These are phyloP conservation scores for Moxostoma hubbsi DNA, from an alignment of 2,797 vertebrate species.

Conservation along the genomic window DNA sequence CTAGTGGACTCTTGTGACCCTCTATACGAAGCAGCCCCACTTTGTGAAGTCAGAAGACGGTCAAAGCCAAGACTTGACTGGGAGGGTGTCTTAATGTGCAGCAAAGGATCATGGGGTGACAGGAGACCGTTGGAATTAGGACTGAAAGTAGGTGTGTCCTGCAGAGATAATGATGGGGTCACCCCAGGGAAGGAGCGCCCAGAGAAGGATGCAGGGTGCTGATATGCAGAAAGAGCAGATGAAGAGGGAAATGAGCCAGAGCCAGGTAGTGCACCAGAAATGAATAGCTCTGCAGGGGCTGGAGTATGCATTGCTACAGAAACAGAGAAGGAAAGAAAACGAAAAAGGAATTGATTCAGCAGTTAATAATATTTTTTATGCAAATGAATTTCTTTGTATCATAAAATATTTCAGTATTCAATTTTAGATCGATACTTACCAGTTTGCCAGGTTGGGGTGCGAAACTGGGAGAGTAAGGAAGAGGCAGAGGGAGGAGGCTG, in stretches of 20 bases:
- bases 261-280: constrained; percentile 87
- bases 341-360: constrained; percentile 38
- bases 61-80: constrained; percentile 88
- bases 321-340: constrained; percentile 52
- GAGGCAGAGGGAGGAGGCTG: constrained; percentile 90
- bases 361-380: constrained; percentile 18
- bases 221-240: constrained; percentile 90
- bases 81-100: constrained; percentile 89
- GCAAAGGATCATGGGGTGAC: constrained; percentile 87
- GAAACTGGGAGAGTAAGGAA: constrained; percentile 92
- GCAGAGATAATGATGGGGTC: constrained; percentile 85
- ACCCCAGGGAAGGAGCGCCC: constrained; percentile 87
- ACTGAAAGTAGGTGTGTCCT: constrained; percentile 88
- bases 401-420: constrained; percentile 18
- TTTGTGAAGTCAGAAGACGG: constrained; percentile 83
- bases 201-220: constrained; percentile 89
- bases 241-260: constrained; percentile 89
- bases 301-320: constrained; percentile 89
- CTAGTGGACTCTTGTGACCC: constrained; percentile 76
- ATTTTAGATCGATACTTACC: constrained; percentile 71
- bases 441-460: constrained; percentile 90
- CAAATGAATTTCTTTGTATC: neutral
- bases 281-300: constrained; percentile 90
- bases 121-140: constrained; percentile 88
- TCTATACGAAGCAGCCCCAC: constrained; percentile 72